These are phyloP conservation scores for Pachypanchax playfairii DNA, from an alignment of 2,113 vertebrate genomes.

Conservation along the genomic window DNA sequence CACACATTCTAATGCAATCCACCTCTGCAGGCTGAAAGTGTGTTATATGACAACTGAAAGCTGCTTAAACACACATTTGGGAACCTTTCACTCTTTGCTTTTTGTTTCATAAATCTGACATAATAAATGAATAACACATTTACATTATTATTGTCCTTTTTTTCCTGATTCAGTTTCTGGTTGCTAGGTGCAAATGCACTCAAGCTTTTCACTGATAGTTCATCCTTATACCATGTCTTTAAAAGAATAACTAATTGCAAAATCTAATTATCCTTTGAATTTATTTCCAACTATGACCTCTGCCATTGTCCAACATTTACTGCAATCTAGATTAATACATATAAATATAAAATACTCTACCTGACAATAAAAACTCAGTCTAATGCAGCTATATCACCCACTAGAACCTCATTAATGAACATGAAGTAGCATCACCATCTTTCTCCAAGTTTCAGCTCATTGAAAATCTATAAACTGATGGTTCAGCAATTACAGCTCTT, in stretches of 20 bases:
- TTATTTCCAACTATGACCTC: no score
- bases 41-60: not conserved
- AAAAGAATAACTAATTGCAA: not conserved
- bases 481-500: not conserved
- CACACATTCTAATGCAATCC: slow-evolving; percentile 21
- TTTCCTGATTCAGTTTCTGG: not conserved
- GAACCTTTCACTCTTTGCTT: not conserved
- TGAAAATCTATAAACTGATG: not conserved
- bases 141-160: not conserved
- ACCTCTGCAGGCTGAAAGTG: slow-evolving; percentile 13
- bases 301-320: not conserved
- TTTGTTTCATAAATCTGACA: not conserved
- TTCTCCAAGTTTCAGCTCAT: not conserved
- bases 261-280: not conserved
- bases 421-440: not conserved
- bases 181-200: not conserved
- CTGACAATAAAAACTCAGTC: not conserved
- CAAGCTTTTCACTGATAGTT: not conserved
- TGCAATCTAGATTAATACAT: not conserved
- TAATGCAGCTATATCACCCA: not conserved
- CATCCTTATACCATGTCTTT: no score
- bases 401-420: not conserved
- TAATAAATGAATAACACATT: not conserved
- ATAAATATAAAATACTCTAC: no score
- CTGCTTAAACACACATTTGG: slow-evolving; percentile 6